Evolutionary conservation across 2,797 vertebrate genomes (phyloP).

Genomic region (Halcyon badia): DNA sequence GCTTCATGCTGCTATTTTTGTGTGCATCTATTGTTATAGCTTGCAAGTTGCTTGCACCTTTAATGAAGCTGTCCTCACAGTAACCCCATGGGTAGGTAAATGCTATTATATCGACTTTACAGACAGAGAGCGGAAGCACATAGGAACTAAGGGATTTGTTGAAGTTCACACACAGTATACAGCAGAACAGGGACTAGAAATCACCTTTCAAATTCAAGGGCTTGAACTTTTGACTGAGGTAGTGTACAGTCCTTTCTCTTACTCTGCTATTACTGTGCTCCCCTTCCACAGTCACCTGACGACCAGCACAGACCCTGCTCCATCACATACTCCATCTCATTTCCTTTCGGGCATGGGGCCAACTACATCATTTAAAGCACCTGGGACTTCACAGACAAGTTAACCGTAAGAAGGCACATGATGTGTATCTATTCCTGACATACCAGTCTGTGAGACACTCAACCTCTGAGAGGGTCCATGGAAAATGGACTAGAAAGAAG

Average conservation of each 20-base stretch:
- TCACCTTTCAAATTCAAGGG: background rate
- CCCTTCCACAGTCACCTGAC: background rate
- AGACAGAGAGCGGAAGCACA: conserved; percentile 4
- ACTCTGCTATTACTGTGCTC: background rate
- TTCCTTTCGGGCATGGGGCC: background rate
- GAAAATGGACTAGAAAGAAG: background rate
- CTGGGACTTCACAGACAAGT: background rate
- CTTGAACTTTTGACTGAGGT: background rate
- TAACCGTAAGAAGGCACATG: background rate
- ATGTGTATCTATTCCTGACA: background rate
- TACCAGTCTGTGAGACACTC: background rate
- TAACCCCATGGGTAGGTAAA: background rate
- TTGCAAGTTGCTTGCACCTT: background rate
- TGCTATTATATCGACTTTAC: background rate
- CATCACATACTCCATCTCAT: background rate
- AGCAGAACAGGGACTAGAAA: background rate
- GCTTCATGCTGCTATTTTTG: background rate
- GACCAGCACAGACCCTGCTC: background rate
- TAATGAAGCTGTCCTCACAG: background rate
- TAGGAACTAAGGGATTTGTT: background rate
- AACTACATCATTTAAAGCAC: background rate
- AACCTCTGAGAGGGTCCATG: background rate
- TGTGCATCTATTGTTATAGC: background rate
- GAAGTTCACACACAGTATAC: background rate
- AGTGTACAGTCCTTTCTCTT: background rate